Evolutionary conservation across 2,888 invertebrate genomes (phyloP).

Genomic region (Pseudolycoriella hygida): DNA sequence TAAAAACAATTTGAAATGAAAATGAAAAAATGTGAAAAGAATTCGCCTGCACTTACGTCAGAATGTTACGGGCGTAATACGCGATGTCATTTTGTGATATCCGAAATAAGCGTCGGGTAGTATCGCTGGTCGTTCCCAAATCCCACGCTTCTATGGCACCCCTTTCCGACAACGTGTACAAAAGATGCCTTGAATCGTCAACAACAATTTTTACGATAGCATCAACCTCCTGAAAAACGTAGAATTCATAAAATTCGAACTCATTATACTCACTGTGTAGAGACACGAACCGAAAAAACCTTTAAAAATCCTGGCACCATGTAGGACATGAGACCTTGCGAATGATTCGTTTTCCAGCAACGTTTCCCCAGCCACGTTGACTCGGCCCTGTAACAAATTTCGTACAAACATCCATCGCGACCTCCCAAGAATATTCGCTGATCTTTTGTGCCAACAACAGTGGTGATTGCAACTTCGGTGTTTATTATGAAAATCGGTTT

Average conservation of each 20-base stretch:
- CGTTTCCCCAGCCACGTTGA: constrained; percentile 89
- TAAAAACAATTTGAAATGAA: constrained; percentile 17
- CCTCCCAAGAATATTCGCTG: constrained; percentile 92
- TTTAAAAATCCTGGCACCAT: constrained; percentile 79
- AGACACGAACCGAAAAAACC: constrained; percentile 34
- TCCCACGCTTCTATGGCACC: constrained; percentile 81
- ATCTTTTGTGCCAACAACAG: constrained; percentile 58
- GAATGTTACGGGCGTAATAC: constrained; percentile 41
- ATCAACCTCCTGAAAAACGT: constrained; percentile 55
- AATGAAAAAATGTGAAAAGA: constrained; percentile 2
- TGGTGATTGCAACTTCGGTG: constrained; percentile 71
- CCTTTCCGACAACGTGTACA: constrained; percentile 80
- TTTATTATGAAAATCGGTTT: constrained; percentile 88
- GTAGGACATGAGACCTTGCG: constrained; percentile 71
- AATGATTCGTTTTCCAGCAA: constrained; percentile 89
- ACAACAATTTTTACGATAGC: constrained; percentile 73
- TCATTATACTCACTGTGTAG: neutral
- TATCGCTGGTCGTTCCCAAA: constrained; percentile 60
- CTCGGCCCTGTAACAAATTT: constrained; percentile 85
- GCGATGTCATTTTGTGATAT: constrained; percentile 57
- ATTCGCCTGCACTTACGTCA: neutral
- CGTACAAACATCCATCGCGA: constrained; percentile 86
- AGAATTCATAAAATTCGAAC: neutral
- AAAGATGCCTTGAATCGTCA: constrained; percentile 73
- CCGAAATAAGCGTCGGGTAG: constrained; percentile 34